Percentiles rank a stretch among this genome's conserved stretches.
Evolutionary conservation across 2,797 vertebrate genomes (phyloP).

Genomic region (Novumbra hubbsi): DNA sequence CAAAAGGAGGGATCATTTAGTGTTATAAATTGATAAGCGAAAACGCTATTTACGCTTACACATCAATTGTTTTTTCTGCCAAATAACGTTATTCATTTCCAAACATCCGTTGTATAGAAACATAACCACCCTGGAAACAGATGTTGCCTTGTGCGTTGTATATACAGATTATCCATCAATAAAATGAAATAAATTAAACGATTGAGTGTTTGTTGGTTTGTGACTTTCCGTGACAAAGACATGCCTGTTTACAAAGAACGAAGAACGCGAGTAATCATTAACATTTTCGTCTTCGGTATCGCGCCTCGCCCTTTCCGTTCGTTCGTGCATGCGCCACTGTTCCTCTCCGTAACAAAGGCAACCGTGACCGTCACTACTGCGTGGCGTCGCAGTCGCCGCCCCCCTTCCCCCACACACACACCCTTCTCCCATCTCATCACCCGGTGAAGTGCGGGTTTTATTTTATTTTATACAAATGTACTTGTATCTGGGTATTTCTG

Average conservation of each 20-base stretch:
- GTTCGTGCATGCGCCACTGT: slow-evolving; percentile 43
- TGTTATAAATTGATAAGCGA: background rate
- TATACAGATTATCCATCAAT: background rate
- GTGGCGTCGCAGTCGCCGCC: background rate
- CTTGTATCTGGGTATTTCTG: background rate
- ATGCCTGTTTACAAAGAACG: slow-evolving; percentile 47
- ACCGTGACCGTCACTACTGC: slow-evolving; percentile 21
- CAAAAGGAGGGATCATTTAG: slow-evolving; percentile 6
- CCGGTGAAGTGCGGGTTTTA: background rate
- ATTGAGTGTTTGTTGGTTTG: background rate
- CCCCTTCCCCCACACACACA: background rate
- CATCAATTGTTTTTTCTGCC: background rate
- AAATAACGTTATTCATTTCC: background rate
- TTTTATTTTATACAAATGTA: background rate
- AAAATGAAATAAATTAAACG: background rate
- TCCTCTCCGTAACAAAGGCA: slow-evolving; percentile 68
- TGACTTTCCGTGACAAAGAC: slow-evolving; percentile 11
- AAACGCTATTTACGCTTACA: background rate
- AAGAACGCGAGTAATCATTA: slow-evolving; percentile 39
- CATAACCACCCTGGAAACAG: background rate
- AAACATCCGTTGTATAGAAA: background rate
- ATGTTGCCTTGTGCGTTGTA: background rate
- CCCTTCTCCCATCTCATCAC: background rate
- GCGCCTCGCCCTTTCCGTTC: slow-evolving; percentile 74
- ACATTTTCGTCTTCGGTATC: slow-evolving; percentile 36